Base-by-base conservation (phyloP, 2,888 invertebrate species). In the Ophion obscuratus region DNA sequence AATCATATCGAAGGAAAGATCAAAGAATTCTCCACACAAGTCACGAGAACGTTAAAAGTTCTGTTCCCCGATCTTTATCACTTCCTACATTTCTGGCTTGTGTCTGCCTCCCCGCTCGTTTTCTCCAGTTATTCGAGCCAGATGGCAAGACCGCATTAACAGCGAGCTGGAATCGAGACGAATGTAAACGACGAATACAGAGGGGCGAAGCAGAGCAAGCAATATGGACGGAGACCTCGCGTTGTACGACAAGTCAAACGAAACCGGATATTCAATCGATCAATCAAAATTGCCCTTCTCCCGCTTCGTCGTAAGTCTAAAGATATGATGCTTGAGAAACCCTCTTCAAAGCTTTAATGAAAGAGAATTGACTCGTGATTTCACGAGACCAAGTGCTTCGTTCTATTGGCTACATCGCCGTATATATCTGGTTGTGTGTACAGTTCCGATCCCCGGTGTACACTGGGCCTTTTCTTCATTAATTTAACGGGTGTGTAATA, bases 401-500 rank as follows among this genome's bases (percentile, higher is more conserved):
- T 44, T 59, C 17, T 61, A 36, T 59, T 67, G 57, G 73, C 14
- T 68, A 53, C 67, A 61, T 66, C 14, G 40, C 36, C 24, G 64
- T 57, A 70, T 40, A 79, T 70, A 68, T 61, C 17, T 20, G 27
- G 36, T 79, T 82, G 74, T 83, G 79, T 83, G 80, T 83, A 80
- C 71, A 40, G 59, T 74, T 44, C 61, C 79, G 62, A 76, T 82
- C 82, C 59, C 66, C 20, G 20, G 67, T 76, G 71, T 78, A 83
- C 71, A 64, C 80, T 64, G 53, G 71, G 79, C 73, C 84, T 75
- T 87, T 86, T 85, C 83, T 83, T 82, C 86, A 83, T 88, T 87
- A 88, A 87, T 87, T 86, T 85, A 87, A 87, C 87, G 85, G 79
- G 74, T 74, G 83, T 87, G 87, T 88, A 87, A 85, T 85, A 85